Percentiles rank a stretch among this genome's conserved stretches.
Evolutionary conservation across 1,140 invertebrate genomes (phyloP).

Genomic region (Chelonus insularis): DNA sequence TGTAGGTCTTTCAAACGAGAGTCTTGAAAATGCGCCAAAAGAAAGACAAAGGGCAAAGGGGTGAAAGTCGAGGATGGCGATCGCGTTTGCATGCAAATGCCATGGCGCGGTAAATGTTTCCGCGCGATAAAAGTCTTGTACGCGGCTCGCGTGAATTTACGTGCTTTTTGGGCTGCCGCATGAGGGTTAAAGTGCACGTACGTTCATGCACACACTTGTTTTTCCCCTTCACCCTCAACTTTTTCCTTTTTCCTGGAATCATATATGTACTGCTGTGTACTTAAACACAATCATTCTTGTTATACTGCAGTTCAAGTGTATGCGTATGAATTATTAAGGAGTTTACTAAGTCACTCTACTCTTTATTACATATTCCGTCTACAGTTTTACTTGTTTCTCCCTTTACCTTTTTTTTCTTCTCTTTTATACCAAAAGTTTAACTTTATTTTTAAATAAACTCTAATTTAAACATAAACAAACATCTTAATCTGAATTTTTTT

Average conservation of each 20-base stretch:
- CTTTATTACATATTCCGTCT: background rate
- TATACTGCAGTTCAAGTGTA: no score
- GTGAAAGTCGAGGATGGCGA: background rate
- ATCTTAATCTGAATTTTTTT: background rate
- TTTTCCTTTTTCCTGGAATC: slow-evolving; percentile 31
- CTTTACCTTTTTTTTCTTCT: background rate
- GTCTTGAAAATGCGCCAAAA: slow-evolving; percentile 22
- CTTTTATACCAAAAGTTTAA: no score
- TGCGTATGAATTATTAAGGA: no score
- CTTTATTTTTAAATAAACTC: background rate
- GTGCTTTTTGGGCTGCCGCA: slow-evolving; percentile 34
- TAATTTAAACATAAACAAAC: slow-evolving; percentile 2
- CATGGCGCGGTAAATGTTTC: slow-evolving; percentile 48
- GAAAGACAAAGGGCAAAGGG: background rate
- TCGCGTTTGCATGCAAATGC: slow-evolving; percentile 48
- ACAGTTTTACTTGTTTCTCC: background rate
- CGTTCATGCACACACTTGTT: slow-evolving; percentile 27
- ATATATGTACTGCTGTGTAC: no score
- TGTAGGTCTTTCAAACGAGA: slow-evolving; percentile 4
- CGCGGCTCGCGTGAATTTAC: slow-evolving; percentile 41
- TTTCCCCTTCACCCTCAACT: slow-evolving; percentile 12
- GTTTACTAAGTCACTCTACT: background rate
- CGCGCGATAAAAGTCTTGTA: slow-evolving; percentile 49
- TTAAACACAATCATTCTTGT: no score
- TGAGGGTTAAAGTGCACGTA: slow-evolving; percentile 54